Percentiles rank a stretch among this genome's conserved stretches.
These are phyloP conservation scores for Camelus bactrianus DNA, from an alignment of 2,113 vertebrate genomes.

Conservation along the genomic window DNA sequence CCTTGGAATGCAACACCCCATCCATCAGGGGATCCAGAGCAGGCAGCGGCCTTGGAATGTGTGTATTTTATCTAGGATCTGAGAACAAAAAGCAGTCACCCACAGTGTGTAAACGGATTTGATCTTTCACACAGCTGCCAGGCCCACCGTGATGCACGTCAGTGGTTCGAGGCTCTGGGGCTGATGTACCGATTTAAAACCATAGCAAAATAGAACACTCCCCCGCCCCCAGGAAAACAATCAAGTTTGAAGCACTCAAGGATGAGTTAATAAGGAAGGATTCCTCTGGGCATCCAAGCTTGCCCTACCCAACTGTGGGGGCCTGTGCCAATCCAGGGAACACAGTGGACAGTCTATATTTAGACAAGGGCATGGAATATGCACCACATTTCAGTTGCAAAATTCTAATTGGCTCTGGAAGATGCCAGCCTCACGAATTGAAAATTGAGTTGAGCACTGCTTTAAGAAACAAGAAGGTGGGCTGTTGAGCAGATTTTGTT, in stretches of 20 bases:
- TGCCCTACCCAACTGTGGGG: neutral
- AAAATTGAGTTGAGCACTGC: neutral
- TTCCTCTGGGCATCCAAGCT: neutral
- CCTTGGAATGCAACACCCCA: neutral
- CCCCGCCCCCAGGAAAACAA: neutral
- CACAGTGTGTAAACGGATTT: neutral
- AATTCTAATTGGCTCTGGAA: slow-evolving; percentile 11
- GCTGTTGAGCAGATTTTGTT: neutral
- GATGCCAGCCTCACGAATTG: neutral
- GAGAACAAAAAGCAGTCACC: slow-evolving; percentile 65
- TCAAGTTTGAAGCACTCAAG: neutral
- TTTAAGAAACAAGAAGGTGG: slow-evolving; percentile 23
- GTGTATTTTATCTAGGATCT: slow-evolving; percentile 9
- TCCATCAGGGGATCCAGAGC: slow-evolving; percentile 2
- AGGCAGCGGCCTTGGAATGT: slow-evolving; percentile 1
- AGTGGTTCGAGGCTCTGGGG: neutral
- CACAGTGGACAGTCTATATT: slow-evolving; percentile 28
- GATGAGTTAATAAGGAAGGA: slow-evolving; percentile 25
- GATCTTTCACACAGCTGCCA: neutral
- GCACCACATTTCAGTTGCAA: slow-evolving; percentile 43
- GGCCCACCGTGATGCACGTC: neutral
- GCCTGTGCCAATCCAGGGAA: neutral
- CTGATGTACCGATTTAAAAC: neutral
- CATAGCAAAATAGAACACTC: neutral
- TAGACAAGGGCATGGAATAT: neutral